phyloP scores from a whole-genome alignment of 2,113 vertebrate species.

The Lepidothrix coronata region DNA sequence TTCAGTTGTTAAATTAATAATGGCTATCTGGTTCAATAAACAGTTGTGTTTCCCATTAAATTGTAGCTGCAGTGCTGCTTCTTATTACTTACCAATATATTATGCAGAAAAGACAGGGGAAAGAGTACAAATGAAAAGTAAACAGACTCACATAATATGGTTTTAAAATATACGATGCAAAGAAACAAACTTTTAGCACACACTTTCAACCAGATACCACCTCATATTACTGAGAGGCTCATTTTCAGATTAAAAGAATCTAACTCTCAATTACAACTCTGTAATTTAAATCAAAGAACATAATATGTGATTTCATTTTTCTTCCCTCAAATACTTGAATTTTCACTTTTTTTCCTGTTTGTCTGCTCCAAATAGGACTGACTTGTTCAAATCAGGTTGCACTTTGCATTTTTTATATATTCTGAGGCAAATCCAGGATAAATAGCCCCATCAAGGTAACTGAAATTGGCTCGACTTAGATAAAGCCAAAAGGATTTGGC shows the following conservation, averaged over 20 bases:
- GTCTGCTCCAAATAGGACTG: neutral
- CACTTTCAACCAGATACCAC: neutral
- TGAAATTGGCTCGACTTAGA: neutral
- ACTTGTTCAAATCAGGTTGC: neutral
- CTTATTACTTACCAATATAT: slow-evolving; percentile 49
- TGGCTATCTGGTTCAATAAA: slow-evolving; percentile 67
- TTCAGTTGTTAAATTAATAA: slow-evolving; percentile 68
- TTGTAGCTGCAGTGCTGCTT: slow-evolving; percentile 17
- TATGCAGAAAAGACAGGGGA: slow-evolving; percentile 39
- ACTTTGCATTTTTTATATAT: neutral
- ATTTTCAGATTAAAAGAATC: neutral
- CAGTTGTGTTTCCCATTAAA: slow-evolving; percentile 55
- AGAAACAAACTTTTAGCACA: neutral
- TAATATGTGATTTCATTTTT: neutral
- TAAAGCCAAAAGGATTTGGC: neutral
- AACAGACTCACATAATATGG: neutral
- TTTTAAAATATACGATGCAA: neutral
- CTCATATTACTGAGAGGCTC: neutral
- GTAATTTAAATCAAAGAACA: neutral
- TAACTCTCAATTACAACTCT: neutral
- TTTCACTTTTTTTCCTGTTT: neutral
- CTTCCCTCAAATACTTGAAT: neutral
- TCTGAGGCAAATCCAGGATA: neutral
- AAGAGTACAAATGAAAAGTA: neutral
- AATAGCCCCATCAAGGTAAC: neutral